phyloP scores from a whole-genome alignment of 2,888 invertebrate species.

The Carterocephalus palaemon region DNA sequence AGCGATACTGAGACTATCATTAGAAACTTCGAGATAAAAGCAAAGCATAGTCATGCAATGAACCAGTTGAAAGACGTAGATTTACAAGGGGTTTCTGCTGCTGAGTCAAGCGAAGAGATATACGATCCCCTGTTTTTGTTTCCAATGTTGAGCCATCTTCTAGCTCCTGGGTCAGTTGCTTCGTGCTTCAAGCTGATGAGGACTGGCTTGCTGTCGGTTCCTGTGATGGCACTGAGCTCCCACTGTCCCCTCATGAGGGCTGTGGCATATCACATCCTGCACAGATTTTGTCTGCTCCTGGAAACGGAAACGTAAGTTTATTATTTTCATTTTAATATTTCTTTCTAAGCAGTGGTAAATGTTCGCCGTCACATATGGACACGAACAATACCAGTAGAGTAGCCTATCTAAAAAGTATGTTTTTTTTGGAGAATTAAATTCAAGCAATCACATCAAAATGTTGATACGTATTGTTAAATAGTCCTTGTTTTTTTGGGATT shows the following conservation, averaged over 20 bases:
- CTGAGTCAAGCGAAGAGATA: constrained; percentile 57
- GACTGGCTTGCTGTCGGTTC: constrained; percentile 84
- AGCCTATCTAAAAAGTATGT: no score
- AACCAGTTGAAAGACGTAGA: constrained; percentile 40
- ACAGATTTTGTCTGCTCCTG: constrained; percentile 85
- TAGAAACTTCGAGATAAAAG: constrained; percentile 40
- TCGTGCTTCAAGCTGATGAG: constrained; percentile 84
- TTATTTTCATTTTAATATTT: no score
- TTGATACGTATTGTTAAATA: no score
- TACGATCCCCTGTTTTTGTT: constrained; percentile 92
- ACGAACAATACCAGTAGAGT: background rate
- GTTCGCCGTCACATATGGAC: no score
- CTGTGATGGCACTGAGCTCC: constrained; percentile 85
- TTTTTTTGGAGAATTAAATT: no score
- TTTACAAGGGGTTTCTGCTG: constrained; percentile 44
- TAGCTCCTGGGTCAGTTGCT: constrained; percentile 86
- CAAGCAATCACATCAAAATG: no score
- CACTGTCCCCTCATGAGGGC: constrained; percentile 82
- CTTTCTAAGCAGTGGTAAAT: no score
- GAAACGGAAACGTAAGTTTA: constrained; percentile 82
- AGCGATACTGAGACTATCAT: constrained; percentile 48
- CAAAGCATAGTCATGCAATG: constrained; percentile 41
- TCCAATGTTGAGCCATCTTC: constrained; percentile 85
- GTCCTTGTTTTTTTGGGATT: no score
- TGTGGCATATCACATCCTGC: constrained; percentile 85